phyloP scores from a whole-genome alignment of 1,140 invertebrate genomes.

The Mactra quadrangularis region DNA sequence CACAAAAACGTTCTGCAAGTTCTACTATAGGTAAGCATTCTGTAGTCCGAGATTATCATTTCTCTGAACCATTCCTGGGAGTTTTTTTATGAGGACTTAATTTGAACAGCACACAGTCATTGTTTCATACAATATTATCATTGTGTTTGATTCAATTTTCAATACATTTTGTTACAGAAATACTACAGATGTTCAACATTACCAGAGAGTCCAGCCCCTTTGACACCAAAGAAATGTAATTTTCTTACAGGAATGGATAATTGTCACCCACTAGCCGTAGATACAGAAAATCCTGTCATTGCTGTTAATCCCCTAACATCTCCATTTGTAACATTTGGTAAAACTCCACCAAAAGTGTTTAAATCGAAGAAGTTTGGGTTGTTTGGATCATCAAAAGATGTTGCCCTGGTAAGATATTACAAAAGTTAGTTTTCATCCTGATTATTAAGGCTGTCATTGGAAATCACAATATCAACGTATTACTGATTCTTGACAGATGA shows the following conservation, averaged over 20 bases:
- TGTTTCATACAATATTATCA: too few species aligned
- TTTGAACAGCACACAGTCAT: too few species aligned
- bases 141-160: too few species aligned
- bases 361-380: constrained; percentile 56
- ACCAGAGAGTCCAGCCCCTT: constrained; percentile 60
- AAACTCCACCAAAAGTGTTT: constrained; percentile 67
- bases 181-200: constrained; percentile 63
- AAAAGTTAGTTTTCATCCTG: too few species aligned
- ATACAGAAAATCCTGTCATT: constrained; percentile 54
- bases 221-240: constrained; percentile 47
- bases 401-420: constrained; percentile 36
- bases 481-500: too few species aligned
- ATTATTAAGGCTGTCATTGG: too few species aligned
- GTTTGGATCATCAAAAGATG: constrained; percentile 39
- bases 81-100: too few species aligned
- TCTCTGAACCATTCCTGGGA: too few species aligned
- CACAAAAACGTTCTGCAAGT: too few species aligned
- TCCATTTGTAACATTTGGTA: constrained; percentile 76
- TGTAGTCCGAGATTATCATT: too few species aligned
- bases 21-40: too few species aligned
- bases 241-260: constrained; percentile 59
- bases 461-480: too few species aligned
- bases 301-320: constrained; percentile 56
- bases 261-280: constrained; percentile 56
- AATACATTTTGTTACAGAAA: constrained; percentile 62